phyloP scores from a whole-genome alignment of 2,888 invertebrate species.

The Pandemis cinnamomeana region DNA sequence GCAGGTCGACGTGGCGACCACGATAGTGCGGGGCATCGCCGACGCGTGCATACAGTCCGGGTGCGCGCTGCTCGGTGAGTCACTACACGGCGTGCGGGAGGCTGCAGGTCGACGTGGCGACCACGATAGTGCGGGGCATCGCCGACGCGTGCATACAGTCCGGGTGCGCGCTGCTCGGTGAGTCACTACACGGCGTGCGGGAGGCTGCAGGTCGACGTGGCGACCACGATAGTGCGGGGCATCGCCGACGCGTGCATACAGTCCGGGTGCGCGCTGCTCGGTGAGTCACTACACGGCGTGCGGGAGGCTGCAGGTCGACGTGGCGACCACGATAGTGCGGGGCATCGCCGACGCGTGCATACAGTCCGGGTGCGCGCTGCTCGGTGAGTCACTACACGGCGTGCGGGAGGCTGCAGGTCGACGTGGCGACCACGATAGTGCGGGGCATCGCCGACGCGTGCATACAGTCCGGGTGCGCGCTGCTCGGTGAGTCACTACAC shows the following conservation, averaged over 20 bases:
- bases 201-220: constrained; percentile 89
- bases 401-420: constrained; percentile 92
- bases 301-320: constrained; percentile 91
- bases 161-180: constrained; percentile 95
- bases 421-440: constrained; percentile 90
- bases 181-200: constrained; percentile 97
- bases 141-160: constrained; percentile 94
- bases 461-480: constrained; percentile 91
- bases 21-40: constrained; percentile 93
- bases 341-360: constrained; percentile 96
- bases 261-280: constrained; percentile 94
- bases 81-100: constrained; percentile 97
- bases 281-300: constrained; percentile 97
- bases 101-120: constrained; percentile 90
- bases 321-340: constrained; percentile 90
- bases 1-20: constrained; percentile 89
- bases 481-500: constrained; percentile 96
- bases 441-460: constrained; percentile 96
- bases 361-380: constrained; percentile 92
- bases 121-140: constrained; percentile 93
- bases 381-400: constrained; percentile 97
- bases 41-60: constrained; percentile 94
- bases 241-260: constrained; percentile 94
- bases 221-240: constrained; percentile 92
- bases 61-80: constrained; percentile 93